Evolutionary conservation across 2,113 vertebrate species (phyloP), one percentile per base, ranked within the genome.

Genomic region (Thalassoma bifasciatum): DNA sequence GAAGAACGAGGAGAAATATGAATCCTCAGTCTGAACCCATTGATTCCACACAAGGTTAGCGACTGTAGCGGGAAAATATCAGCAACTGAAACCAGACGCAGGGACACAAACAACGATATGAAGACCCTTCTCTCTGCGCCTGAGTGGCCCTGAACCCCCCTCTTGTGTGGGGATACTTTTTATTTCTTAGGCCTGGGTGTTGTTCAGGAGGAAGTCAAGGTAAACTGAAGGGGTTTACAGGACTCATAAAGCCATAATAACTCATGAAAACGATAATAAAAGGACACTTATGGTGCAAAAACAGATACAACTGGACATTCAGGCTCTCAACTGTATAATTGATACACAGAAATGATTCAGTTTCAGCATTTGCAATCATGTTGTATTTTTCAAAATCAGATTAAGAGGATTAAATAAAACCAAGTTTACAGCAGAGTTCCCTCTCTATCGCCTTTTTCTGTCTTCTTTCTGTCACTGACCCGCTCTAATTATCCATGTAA

Each of bases 401-500:
- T n/a, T n/a, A n/a, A n/a, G n/a, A n/a, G n/a, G n/a, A n/a, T n/a
- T n/a, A n/a, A n/a, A n/a, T n/a, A n/a, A n/a, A n/a, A n/a, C n/a
- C n/a, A n/a, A n/a, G n/a, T n/a, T n/a, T n/a, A n/a, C n/a, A n/a
- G n/a, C n/a, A n/a, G n/a, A n/a, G n/a, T 42, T 44, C 38, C 44
- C 49, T 5, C 64, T 22, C 52, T 70, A 79, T 59, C 69, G 76
- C 40, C 19, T 22, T 46, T 9, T 59, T 60, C 56, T 62, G 58
- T 65, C 51, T 54, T 68, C 74, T 75, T 49, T 67, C 66, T 67
- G 63, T 66, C 66, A 62, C 37, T 70, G 79, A 82, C 79, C 79
- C 42, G 59, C 66, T 56, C 82, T 85, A 87, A 89, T 89, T 89
- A 87, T 87, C 85, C 77, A 47, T 83, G 80, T 89, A 89, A 89